phyloP scores from a whole-genome alignment of 30 jellyfish, hydroid and myxozoan genomes.

The Cassiopea andromeda region DNA sequence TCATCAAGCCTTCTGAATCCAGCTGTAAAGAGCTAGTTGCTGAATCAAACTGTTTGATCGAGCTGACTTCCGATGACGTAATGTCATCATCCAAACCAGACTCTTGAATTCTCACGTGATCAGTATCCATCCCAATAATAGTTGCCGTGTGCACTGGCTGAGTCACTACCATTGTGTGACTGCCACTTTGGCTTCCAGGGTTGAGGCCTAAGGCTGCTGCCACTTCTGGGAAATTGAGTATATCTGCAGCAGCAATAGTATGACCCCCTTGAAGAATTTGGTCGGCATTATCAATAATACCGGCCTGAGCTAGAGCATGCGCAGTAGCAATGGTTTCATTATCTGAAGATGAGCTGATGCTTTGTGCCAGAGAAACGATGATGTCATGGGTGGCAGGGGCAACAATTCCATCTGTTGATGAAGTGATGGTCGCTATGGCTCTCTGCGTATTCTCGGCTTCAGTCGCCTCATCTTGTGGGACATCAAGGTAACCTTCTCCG shows the following conservation, averaged over 20 bases:
- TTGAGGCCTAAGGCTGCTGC: slow-evolving; percentile 98
- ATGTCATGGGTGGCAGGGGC: slow-evolving; percentile 45
- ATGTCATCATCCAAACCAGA: slow-evolving; percentile 22
- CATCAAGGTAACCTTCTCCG: slow-evolving; percentile 62
- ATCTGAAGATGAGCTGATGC: slow-evolving; percentile 69
- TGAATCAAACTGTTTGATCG: slow-evolving; percentile 23
- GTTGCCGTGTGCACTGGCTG: slow-evolving; percentile 54
- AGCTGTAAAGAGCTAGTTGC: slow-evolving; percentile 32
- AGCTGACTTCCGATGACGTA: slow-evolving; percentile 23
- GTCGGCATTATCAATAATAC: slow-evolving; percentile 84
- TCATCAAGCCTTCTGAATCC: slow-evolving; percentile 49
- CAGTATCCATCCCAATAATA: slow-evolving; percentile 43
- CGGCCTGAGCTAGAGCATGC: slow-evolving; percentile 93
- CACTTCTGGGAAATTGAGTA: slow-evolving; percentile 95
- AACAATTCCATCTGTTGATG: slow-evolving; percentile 58
- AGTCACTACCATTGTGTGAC: slow-evolving; percentile 79
- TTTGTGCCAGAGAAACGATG: slow-evolving; percentile 83
- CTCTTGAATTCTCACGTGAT: slow-evolving; percentile 49
- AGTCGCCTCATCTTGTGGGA: slow-evolving; percentile 81
- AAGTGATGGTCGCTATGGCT: slow-evolving; percentile 65
- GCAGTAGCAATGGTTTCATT: slow-evolving; percentile 80
- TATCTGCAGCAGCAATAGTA: slow-evolving; percentile 97
- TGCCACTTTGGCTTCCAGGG: slow-evolving; percentile 79
- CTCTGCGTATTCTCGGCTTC: slow-evolving; percentile 75
- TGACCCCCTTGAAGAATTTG: slow-evolving; percentile 80